Base-by-base conservation (phyloP, 2,888 invertebrate species). In the Masnerella sp. region DNA sequence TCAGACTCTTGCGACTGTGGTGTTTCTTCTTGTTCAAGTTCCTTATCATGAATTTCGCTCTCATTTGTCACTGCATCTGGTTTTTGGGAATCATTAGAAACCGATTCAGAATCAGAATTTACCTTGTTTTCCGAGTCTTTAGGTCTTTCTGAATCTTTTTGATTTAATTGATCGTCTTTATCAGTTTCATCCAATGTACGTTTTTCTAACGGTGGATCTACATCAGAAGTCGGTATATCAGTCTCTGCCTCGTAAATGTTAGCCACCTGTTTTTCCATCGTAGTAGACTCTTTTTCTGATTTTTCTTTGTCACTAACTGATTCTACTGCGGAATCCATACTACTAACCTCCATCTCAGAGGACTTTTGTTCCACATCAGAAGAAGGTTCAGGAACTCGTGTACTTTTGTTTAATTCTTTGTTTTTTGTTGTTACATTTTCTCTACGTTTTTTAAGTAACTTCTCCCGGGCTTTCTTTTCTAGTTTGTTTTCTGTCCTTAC, bases 261-360 rank as follows among this genome's bases (percentile, higher is more conserved):
- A n/a, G n/a, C n/a, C n/a, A n/a, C n/a, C n/a, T n/a, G n/a, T n/a
- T n/a, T n/a, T n/a, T n/a, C n/a, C n/a, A n/a, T n/a, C n/a, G n/a
- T n/a, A n/a, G n/a, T n/a, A n/a, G n/a, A n/a, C n/a, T n/a, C n/a
- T 8, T 40, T 17, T 40, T 47, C 30, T 17, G 5, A n/a, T 0
- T 14, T 30, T 30, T n/a, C 22, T 17, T 47, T 36, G n/a, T 9
- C 18, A 28, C 9, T 12, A 2, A 45, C 58, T n/a, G 58, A 56
- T 3, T 68, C 54, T 3, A 69, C 54, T 0, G 20, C 54, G 5
- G 59, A 52, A 15, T 69, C 68, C 59, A 69, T 69, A 12, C 59
- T 69, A 40, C 68, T 59, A 1, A 69, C 52, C 52, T 69, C 68
- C 1, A 45, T 22, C n/a, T n/a, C n/a, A n/a, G n/a, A n/a, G n/a